Base-by-base conservation (phyloP, 2,888 invertebrate genomes). In the Torymus tubicola region DNA sequence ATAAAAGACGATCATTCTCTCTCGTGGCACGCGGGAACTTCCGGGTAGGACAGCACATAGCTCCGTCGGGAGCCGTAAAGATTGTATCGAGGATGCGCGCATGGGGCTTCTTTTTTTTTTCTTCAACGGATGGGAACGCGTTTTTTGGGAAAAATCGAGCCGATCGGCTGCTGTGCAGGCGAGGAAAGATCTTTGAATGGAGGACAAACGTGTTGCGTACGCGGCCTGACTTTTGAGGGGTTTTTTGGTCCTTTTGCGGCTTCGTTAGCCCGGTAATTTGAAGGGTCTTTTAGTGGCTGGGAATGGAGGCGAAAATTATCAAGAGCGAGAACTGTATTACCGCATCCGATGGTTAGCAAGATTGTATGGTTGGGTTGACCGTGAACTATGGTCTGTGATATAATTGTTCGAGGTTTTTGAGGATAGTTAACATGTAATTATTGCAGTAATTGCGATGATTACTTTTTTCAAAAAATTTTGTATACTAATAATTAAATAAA, bases 301-400 rank as follows among this genome's bases (percentile, higher is more conserved):
- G 42, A 8, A 60, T 52, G 70, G n/a, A 78, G 83, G 68, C 63
- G 81, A 81, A 75, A 71, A 81, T 78, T 71, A 78, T 75, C 57
- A 71, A 24, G 70, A n/a, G 55, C 60, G 16, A 8, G 12, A 58
- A 58, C 42, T 31, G 24, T 13, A 75, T 80, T 75, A 75, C 60
- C 60, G 60, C 42, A 57, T 31, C 74, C 74, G 50, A 67, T 71
- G 12, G 57, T 81, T 78, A 70, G 64, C 18, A 14, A 71, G 75
- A 78, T 73, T 69, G 55, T 50, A 58, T 24, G 13, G 63, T 61
- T 55, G 57, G 52, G 67, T 67, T 58, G 67, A 58, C n/a, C 55
- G 58, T n/a, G 16, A 61, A 8, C 42, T 42, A 42, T 8, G 42
- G 8, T 42, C 8, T 42, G 42, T 42, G 42, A 8, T 42, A 8